phyloP scores from a whole-genome alignment of 2,797 vertebrate species.

The Pangasius sanitwongsei region DNA sequence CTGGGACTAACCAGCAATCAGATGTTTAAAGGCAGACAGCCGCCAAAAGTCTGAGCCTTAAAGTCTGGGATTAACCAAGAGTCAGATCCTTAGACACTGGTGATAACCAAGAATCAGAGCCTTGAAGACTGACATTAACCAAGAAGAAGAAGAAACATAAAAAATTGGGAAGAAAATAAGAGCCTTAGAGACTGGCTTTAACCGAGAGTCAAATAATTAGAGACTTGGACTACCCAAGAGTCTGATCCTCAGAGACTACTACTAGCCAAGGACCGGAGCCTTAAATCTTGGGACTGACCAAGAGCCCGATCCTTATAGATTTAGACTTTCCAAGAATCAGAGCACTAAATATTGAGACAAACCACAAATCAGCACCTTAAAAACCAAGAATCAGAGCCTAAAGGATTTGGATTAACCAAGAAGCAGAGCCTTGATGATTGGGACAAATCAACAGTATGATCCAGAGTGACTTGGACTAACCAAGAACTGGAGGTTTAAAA shows the following conservation, averaged over 20 bases:
- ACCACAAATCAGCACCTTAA: not conserved
- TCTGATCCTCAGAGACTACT: not conserved
- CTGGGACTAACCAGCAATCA: not conserved
- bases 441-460: not conserved
- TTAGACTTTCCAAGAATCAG: not conserved
- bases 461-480: no score
- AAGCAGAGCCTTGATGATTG: not conserved
- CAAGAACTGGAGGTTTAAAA: not conserved
- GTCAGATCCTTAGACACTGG: not conserved
- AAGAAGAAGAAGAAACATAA: not conserved
- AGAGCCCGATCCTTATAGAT: not conserved
- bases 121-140: not conserved
- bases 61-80: not conserved
- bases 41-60: not conserved
- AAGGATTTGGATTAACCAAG: not conserved
- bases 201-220: not conserved
- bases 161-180: not conserved
- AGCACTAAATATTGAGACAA: no score
- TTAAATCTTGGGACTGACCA: not conserved
- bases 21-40: not conserved
- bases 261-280: not conserved
- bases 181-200: no score
- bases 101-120: not conserved
- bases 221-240: not conserved
- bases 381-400: not conserved